Evolutionary conservation across 1,140 invertebrate genomes (phyloP), one percentile per base, ranked within the genome.

Genomic region (Conus ventricosus): DNA sequence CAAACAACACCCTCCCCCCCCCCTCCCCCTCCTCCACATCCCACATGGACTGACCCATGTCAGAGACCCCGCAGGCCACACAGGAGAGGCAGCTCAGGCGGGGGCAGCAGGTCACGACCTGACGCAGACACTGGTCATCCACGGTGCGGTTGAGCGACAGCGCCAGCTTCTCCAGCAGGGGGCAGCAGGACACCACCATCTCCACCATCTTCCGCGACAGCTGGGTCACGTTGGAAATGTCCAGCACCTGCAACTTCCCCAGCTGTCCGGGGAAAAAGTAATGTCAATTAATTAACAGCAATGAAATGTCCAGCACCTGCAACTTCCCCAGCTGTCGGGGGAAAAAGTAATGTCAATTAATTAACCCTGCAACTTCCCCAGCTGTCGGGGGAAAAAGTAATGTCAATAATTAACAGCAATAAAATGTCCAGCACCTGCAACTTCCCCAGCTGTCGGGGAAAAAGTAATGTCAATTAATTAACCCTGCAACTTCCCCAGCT

Each of bases 51-150:
- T 89, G 83, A 94, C 93, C 93, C 90, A 88, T 89, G 88, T 94
- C 93, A 67, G 90, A 92, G 20, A 94, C 71, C 54, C 81, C 88
- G 88, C 93, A 94, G 13, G 91, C 92, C 8, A 93, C 93, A 88
- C 91, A 92, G 54, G 93, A 92, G 5, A 94, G 82, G 51, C 88
- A 75, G 60, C 88, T 91, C 57, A 94, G 88, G 7, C 88, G 88
- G 8, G 75, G 80, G 10, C 91, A 90, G 78, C 89, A 76, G 57
- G n/a, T 88, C 10, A 89, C 90, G 7, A 93, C 87, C 57, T 84
- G 76, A 2, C 90, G 78, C 0, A 93, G 90, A 88, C 90, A 93
- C 20, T 88, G 67, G 78, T 94, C 93, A 84, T 91, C 91, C 15
- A 94, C 85, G 27, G 84, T 78, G n/a, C 87, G 83, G 51, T 93